These are phyloP conservation scores for Eilema sororculum DNA, from an alignment of 2,888 invertebrate genomes.

Conservation along the genomic window DNA sequence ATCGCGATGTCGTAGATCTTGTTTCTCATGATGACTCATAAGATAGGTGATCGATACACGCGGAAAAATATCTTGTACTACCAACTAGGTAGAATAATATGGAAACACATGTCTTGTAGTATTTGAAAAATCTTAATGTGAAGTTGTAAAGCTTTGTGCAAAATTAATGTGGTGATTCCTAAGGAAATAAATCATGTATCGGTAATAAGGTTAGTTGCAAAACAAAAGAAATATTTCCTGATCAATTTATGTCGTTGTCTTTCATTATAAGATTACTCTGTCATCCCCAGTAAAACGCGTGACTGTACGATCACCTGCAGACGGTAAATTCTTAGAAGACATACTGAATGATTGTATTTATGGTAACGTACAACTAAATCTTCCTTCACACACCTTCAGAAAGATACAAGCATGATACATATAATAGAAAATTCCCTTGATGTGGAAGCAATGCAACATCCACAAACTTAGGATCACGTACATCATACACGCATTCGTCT, in stretches of 20 bases:
- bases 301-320: too few relatives aligned
- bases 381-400: too few relatives aligned
- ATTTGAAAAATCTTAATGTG: conserved; percentile 18
- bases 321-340: too few relatives aligned
- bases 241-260: too few relatives aligned
- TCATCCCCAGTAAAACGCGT: too few relatives aligned
- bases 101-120: conserved; percentile 6
- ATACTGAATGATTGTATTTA: too few relatives aligned
- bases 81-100: conserved; percentile 15
- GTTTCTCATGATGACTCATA: conserved; percentile 64
- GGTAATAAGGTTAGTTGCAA: background rate
- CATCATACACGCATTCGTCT: conserved; percentile 32
- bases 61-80: conserved; percentile 30
- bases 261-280: too few relatives aligned
- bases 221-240: background rate
- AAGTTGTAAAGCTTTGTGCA: background rate
- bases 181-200: background rate
- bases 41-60: conserved; percentile 26
- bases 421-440: background rate
- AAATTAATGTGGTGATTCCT: background rate
- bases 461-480: conserved; percentile 25
- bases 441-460: conserved; percentile 14
- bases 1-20: conserved; percentile 58
- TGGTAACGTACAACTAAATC: too few relatives aligned
- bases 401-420: too few relatives aligned